phyloP scores from a whole-genome alignment of 2,113 vertebrate species.

The Abramis brama region DNA sequence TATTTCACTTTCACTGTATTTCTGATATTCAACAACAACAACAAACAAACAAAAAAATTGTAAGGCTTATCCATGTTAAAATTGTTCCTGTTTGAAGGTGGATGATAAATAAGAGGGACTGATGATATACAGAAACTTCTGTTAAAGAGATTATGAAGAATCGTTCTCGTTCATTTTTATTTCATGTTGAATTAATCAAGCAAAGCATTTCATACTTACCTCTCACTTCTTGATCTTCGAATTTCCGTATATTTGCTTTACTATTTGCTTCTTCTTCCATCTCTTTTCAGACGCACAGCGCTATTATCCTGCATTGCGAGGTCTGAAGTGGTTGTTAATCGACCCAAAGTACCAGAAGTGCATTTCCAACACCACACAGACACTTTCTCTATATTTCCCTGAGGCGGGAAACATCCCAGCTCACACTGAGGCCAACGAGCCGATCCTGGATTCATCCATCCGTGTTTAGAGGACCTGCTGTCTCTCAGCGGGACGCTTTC shows the following conservation, averaged over 20 bases:
- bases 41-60: background rate
- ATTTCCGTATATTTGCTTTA: background rate
- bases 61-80: background rate
- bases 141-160: background rate
- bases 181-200: background rate
- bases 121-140: no score
- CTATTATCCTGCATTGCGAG: no score
- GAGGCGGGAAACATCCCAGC: background rate
- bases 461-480: constrained; percentile 8
- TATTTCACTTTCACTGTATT: background rate
- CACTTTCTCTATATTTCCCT: background rate
- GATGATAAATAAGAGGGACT: no score
- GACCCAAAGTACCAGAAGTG: background rate
- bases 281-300: background rate
- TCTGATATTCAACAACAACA: background rate
- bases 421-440: background rate
- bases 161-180: background rate
- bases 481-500: background rate
- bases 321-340: background rate
- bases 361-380: background rate
- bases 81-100: no score
- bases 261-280: no score
- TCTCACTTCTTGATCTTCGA: background rate
- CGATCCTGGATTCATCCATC: background rate
- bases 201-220: background rate